A percentile compares a stretch with the other conserved stretches of the same genome.
phyloP scores from a whole-genome alignment of 2,113 vertebrate species.

The Proterorhinus semilunaris region DNA sequence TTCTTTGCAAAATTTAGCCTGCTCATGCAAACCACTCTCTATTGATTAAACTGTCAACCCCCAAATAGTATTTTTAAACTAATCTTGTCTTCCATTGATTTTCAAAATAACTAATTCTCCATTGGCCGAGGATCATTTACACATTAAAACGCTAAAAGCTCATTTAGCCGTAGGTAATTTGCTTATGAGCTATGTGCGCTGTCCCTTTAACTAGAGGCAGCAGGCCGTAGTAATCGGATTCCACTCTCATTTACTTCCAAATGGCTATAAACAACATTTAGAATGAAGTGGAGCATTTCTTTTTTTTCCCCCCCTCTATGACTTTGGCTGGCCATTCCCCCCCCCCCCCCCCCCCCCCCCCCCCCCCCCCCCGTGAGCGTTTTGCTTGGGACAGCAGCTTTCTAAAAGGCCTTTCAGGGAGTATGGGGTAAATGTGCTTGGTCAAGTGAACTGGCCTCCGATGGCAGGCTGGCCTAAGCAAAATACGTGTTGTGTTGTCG shows the following conservation, averaged over 20 bases:
- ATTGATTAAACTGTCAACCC: background rate
- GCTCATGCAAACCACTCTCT: background rate
- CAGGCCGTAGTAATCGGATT: constrained; percentile 72
- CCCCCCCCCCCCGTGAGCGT: constrained; percentile 70
- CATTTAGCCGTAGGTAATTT: constrained; percentile 49
- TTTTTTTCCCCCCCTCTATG: background rate
- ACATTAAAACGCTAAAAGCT: constrained; percentile 48
- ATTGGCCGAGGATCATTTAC: constrained; percentile 40
- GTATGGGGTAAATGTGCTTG: constrained; percentile 75
- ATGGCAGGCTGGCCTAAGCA: constrained; percentile 69
- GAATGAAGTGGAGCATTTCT: constrained; percentile 64
- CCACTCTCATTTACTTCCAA: constrained; percentile 73
- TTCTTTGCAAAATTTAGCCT: background rate
- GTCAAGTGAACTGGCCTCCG: constrained; percentile 72
- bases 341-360: no score
- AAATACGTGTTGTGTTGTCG: constrained; percentile 64
- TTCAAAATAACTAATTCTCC: constrained; percentile 30
- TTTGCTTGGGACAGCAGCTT: constrained; percentile 77
- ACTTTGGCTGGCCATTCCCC: no score
- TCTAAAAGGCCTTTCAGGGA: constrained; percentile 75
- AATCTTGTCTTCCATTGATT: constrained; percentile 11
- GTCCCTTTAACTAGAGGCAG: constrained; percentile 64
- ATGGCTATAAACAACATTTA: constrained; percentile 70
- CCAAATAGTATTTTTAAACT: constrained; percentile 5
- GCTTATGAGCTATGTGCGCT: constrained; percentile 53